phyloP scores from a whole-genome alignment of 2,113 vertebrate genomes.

The Psephotus haematonotus region DNA sequence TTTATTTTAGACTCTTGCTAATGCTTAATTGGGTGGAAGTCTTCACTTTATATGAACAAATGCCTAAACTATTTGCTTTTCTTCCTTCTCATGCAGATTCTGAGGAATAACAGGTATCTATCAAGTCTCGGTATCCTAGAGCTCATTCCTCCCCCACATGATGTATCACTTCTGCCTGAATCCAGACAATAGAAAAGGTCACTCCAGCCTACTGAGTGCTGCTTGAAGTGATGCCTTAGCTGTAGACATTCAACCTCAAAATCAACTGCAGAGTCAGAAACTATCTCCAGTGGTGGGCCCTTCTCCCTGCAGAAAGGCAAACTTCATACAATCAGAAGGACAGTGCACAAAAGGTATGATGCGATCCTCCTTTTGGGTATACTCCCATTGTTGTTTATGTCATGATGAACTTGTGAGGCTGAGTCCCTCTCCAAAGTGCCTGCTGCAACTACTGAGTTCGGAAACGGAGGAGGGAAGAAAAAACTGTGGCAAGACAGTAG shows the following conservation, averaged over 20 bases:
- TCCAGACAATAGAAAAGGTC: background rate
- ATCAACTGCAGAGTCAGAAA: background rate
- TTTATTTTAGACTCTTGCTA: background rate
- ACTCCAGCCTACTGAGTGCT: background rate
- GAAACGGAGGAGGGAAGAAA: background rate
- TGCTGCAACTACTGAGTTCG: background rate
- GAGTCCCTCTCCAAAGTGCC: background rate
- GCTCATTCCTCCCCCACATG: accelerated
- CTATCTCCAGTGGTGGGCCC: background rate
- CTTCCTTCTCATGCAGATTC: background rate
- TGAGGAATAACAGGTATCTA: background rate
- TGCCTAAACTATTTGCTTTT: background rate
- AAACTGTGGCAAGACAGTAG: background rate
- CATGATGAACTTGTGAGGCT: background rate
- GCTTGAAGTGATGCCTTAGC: background rate
- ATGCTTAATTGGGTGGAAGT: background rate
- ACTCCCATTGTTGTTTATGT: background rate
- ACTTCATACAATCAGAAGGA: background rate
- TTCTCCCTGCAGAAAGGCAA: background rate
- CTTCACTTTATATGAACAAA: background rate
- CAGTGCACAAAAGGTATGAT: background rate
- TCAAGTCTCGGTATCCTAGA: background rate
- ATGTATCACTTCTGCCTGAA: background rate
- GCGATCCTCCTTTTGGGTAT: background rate
- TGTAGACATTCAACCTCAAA: background rate